phyloP scores from a whole-genome alignment of 2,888 invertebrate species.

The Rhyacophila evoluta region DNA sequence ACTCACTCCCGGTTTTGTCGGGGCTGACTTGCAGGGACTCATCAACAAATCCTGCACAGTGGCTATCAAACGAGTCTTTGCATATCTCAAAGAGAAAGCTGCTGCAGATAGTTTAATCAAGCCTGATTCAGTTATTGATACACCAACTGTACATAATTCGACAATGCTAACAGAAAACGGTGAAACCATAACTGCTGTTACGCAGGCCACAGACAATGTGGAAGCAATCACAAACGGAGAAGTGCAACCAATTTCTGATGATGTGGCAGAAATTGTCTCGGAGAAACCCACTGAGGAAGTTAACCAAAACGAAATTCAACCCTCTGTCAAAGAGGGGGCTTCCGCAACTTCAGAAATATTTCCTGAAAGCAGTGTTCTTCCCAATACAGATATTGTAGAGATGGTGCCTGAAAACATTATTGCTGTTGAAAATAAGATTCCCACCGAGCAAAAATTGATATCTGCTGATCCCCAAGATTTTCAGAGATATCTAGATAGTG shows the following conservation, averaged over 20 bases:
- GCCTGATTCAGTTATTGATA: background rate
- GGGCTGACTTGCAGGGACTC: slow-evolving; percentile 90
- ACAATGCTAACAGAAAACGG: background rate
- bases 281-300: background rate
- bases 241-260: background rate
- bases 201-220: background rate
- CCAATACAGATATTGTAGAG: background rate
- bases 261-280: background rate
- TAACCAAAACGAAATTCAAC: background rate
- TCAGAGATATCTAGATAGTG: slow-evolving; percentile 68
- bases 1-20: slow-evolving; percentile 95
- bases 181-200: background rate
- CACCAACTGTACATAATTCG: background rate
- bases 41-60: slow-evolving; percentile 89
- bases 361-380: background rate
- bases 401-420: background rate
- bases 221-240: background rate
- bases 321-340: background rate
- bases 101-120: slow-evolving; percentile 36
- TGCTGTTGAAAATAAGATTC: background rate
- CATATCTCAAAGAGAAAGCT: slow-evolving; percentile 57
- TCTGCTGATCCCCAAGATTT: slow-evolving; percentile 45
- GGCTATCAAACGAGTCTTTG: slow-evolving; percentile 78
- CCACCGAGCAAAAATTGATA: background rate
- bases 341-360: background rate